Evolutionary conservation across 2,113 vertebrate species (phyloP).

Genomic region (Crotalus helleri): DNA sequence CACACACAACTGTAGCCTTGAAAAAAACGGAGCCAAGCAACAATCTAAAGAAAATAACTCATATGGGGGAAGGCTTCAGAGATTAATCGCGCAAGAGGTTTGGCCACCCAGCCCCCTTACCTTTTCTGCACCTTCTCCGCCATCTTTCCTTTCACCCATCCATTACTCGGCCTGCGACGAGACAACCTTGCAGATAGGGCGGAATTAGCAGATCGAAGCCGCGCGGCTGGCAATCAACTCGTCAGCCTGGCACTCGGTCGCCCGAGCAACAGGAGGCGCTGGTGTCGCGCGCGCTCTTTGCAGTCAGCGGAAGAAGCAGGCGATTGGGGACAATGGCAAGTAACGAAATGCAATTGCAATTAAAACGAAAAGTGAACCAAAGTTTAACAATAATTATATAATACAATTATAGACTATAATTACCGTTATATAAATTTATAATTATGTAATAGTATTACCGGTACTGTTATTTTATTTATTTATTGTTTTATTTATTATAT

Average conservation of each 20-base stretch:
- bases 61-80: background rate
- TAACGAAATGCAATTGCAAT: background rate
- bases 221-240: background rate
- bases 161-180: background rate
- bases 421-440: background rate
- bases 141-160: background rate
- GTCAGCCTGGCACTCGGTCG: background rate
- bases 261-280: background rate
- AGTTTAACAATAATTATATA: background rate
- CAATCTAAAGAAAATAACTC: background rate
- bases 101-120: background rate
- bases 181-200: background rate
- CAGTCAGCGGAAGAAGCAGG: background rate
- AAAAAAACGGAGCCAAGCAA: background rate
- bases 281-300: background rate
- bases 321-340: background rate
- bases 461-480: too few species aligned
- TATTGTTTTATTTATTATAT: background rate
- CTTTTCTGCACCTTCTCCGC: conserved; percentile 18
- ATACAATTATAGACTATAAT: too few species aligned
- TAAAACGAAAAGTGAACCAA: background rate
- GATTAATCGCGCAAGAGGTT: background rate
- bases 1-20: background rate
- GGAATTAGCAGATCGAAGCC: background rate
- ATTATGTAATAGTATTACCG: background rate